Conservation (phyloP, 2,797 vertebrate genomes). For the Psittacula echo region DNA sequence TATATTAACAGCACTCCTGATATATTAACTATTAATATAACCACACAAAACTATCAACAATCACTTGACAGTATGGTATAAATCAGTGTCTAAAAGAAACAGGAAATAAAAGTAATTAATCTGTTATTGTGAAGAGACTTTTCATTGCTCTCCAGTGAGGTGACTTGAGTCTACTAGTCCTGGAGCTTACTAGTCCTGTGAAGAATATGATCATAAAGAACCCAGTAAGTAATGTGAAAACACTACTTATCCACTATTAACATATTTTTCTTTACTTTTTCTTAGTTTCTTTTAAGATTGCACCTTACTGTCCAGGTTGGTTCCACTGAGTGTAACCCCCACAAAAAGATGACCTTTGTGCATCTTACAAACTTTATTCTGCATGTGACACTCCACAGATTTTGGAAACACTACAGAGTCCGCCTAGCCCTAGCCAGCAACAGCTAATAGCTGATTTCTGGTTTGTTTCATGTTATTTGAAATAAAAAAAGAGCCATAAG, state of each 20-base stretch:
- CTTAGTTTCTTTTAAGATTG: background rate
- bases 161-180: background rate
- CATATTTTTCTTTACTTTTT: background rate
- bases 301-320: background rate
- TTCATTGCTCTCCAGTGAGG: background rate
- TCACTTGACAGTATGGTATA: background rate
- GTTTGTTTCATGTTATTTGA: background rate
- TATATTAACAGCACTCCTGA: background rate
- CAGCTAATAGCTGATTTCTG: background rate
- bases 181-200: background rate
- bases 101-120: background rate
- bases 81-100: background rate
- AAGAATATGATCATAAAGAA: background rate
- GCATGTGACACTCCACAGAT: background rate
- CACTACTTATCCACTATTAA: background rate
- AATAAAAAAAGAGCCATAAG: background rate
- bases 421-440: background rate
- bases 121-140: background rate
- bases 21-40: background rate
- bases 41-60: background rate
- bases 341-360: background rate
- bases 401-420: background rate
- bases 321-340: background rate
- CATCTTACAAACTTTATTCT: background rate
- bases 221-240: background rate